Conservation (phyloP, 64 coral and sea anemone genomes). For the Actinia tenebrosa region DNA sequence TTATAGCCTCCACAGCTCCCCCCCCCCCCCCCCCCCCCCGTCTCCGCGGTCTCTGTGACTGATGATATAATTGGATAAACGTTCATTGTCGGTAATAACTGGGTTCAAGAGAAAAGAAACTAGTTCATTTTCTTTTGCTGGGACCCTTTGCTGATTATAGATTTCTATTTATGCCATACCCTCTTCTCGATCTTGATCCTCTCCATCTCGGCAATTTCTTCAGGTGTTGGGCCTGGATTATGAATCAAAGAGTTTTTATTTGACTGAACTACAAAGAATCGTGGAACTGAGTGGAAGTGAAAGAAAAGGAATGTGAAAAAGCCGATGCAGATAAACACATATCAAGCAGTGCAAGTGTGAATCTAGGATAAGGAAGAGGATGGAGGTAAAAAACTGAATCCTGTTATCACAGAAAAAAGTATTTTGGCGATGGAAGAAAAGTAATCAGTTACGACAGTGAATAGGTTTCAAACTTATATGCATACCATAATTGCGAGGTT, state of each 20-base stretch:
- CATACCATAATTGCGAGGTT: constrained; percentile 93
- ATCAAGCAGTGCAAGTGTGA: background rate
- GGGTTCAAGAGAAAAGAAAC: too few species aligned
- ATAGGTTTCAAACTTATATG: background rate
- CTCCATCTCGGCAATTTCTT: constrained; percentile 68
- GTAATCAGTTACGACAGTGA: too few species aligned
- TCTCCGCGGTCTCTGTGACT: too few species aligned
- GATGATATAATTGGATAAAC: too few species aligned
- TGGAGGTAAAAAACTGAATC: too few species aligned
- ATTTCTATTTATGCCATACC: constrained; percentile 15
- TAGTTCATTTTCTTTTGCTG: too few species aligned
- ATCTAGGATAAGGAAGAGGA: too few species aligned
- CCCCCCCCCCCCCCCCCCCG: too few species aligned
- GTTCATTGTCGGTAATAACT: too few species aligned
- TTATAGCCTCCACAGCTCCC: too few species aligned
- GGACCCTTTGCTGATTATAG: background rate
- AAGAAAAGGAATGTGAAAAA: background rate
- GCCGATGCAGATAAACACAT: background rate
- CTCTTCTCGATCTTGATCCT: constrained; percentile 66
- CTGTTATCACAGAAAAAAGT: background rate
- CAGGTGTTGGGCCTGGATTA: constrained; percentile 60
- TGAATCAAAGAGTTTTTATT: background rate
- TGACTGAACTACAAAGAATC: background rate
- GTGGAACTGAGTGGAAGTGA: background rate
- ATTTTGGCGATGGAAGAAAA: background rate